phyloP scores from a whole-genome alignment of 2,113 vertebrate species.

The Thryonomys swinderianus region DNA sequence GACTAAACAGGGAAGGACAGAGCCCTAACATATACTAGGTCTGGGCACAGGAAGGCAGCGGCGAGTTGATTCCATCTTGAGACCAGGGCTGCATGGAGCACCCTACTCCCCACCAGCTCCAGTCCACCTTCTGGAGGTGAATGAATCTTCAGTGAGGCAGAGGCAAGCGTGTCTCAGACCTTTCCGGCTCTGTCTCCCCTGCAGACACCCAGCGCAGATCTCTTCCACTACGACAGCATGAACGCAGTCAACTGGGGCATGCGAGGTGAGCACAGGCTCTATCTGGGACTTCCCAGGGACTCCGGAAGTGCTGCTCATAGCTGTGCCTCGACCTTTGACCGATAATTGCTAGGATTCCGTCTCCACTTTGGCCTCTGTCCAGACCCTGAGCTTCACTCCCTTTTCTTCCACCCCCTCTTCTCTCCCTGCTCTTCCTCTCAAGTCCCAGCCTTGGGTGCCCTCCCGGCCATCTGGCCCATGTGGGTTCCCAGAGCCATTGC shows the following conservation, averaged over 20 bases:
- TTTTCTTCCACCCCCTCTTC: slow-evolving; percentile 31
- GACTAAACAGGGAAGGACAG: not conserved
- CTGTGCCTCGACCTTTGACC: not conserved
- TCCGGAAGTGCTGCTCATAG: not conserved
- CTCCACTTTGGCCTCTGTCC: not conserved
- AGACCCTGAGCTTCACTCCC: not conserved
- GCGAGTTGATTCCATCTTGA: not conserved
- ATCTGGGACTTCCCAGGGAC: not conserved
- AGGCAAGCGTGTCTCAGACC: not conserved
- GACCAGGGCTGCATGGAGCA: not conserved
- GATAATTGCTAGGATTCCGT: not conserved
- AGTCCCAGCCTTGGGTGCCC: slow-evolving; percentile 36
- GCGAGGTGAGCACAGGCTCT: slow-evolving; percentile 88
- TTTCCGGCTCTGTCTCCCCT: slow-evolving; percentile 42
- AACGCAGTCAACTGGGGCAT: slow-evolving; percentile 97
- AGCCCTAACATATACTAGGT: not conserved
- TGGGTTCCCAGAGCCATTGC: slow-evolving; percentile 34
- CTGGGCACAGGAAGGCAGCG: not conserved
- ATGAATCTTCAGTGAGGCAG: not conserved
- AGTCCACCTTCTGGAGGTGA: not conserved
- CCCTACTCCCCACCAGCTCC: accelerated
- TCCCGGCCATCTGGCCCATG: slow-evolving; percentile 58
- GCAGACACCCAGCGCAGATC: slow-evolving; percentile 93
- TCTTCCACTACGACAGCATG: slow-evolving; percentile 96
- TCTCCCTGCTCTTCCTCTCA: not conserved